Base-by-base conservation (phyloP, 2,113 vertebrate genomes). In the Crotalus helleri region DNA sequence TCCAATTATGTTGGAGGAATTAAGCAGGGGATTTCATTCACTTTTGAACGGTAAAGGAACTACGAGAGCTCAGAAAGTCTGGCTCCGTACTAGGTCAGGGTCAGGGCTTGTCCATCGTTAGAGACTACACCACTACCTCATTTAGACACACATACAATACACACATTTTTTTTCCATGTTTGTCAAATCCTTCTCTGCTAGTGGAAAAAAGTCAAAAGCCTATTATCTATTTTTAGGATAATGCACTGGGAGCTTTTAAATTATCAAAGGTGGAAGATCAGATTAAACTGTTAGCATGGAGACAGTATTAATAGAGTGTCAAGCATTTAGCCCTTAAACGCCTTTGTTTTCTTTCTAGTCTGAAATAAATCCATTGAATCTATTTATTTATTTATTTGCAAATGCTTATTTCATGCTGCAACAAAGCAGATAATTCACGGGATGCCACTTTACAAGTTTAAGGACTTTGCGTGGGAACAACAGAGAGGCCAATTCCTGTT, bases 331-430 rank as follows among this genome's bases (percentile, higher is more conserved):
- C 57, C 61, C n/a, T 87, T 87, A 13, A 92, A 6, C 58, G 3
- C 26, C 54, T 87, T 93, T 17, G 29, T 87, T 1, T 92, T 93
- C 91, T 23, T 94, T 69, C 64, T 51, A 57, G 54, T 95, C 87
- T 5, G 39, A 90, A 53, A 9, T n/a, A 23, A 81, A 96, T 88
- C 46, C 93, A 90, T 55, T 0, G 29, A 90, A 88, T 81, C 85
- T 49, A 29, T 64, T 90, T 93, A 29, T 64, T 90, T 29, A 51
- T 90, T 91, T 58, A 19, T 92, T 94, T 95, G 87, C 90, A 69
- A 54, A 57, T 87, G 57, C 54, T 53, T 87, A 17, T 26, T 92
- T 33, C 39, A 29, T 93, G 86, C 39, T 64, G 90, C 5, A 92
- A 21, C 92, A 93, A 94, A 87, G 92, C 1, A 88, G 61, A 57